These are phyloP conservation scores for Drymodes brunneopygia DNA, from an alignment of 2,113 vertebrate species.

Conservation along the genomic window DNA sequence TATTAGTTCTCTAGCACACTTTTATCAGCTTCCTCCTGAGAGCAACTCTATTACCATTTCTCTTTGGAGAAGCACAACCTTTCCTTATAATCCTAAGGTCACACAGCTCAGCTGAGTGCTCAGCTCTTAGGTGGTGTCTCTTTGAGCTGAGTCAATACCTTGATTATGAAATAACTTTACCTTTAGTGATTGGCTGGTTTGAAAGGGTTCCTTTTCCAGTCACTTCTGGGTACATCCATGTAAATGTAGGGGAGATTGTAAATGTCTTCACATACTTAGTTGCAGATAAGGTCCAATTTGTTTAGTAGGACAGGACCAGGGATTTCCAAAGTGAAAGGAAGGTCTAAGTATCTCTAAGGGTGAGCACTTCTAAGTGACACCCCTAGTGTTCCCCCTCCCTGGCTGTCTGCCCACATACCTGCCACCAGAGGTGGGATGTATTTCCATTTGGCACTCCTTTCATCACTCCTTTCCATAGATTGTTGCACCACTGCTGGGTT, in stretches of 20 bases:
- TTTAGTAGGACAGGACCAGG: not conserved
- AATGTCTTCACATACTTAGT: not conserved
- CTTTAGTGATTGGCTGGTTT: not conserved
- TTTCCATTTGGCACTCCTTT: not conserved
- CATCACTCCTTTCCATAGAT: not conserved
- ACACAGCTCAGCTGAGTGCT: not conserved
- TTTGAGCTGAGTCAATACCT: not conserved
- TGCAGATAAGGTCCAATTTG: not conserved
- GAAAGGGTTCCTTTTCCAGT: not conserved
- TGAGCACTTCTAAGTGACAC: not conserved
- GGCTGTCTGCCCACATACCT: not conserved
- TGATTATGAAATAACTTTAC: not conserved
- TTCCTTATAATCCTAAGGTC: slow-evolving; percentile 20
- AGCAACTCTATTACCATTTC: slow-evolving; percentile 27
- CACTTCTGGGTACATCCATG: not conserved
- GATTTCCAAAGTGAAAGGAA: not conserved
- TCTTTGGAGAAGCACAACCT: slow-evolving; percentile 6
- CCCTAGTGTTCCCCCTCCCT: not conserved
- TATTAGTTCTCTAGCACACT: slow-evolving; percentile 23
- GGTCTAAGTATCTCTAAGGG: not conserved
- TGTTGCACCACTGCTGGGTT: not conserved
- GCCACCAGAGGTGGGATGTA: not conserved
- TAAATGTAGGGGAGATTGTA: not conserved
- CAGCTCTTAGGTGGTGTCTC: not conserved
- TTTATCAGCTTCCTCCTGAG: slow-evolving; percentile 26